Evolutionary conservation across 2,797 vertebrate species (phyloP).

Genomic region (Vespertilio murinus): DNA sequence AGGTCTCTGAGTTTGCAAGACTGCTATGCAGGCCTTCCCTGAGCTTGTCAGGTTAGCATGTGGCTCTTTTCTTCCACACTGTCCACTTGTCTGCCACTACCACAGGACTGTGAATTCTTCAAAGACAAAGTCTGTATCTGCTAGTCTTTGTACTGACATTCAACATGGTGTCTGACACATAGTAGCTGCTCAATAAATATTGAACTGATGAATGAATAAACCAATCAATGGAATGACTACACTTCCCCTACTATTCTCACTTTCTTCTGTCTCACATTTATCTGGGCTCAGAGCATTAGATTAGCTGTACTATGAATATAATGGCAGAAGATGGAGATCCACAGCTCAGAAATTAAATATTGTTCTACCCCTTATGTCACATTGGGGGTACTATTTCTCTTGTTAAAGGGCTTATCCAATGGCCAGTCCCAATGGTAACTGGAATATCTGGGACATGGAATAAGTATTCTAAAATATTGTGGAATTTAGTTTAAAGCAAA

Average conservation of each 20-base stretch:
- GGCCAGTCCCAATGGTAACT: neutral
- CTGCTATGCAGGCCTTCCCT: no score
- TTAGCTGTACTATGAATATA: neutral
- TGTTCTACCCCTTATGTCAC: neutral
- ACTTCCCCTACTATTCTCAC: neutral
- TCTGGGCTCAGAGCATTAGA: neutral
- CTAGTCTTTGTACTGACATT: neutral
- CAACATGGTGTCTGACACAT: neutral
- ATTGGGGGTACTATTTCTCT: neutral
- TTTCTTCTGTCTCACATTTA: neutral
- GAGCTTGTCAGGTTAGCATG: no score
- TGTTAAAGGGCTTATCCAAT: neutral
- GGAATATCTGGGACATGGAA: neutral
- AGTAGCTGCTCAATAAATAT: slow-evolving; percentile 9
- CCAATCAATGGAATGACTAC: neutral
- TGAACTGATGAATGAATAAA: neutral
- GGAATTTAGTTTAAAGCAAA: neutral
- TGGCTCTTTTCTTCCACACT: no score
- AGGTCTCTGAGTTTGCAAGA: no score
- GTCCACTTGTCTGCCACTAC: neutral
- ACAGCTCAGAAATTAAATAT: neutral
- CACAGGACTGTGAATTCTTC: neutral
- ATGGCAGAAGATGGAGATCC: neutral
- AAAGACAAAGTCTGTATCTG: neutral
- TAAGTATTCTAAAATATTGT: neutral